Percentiles rank a stretch among this genome's conserved stretches.
Conservation (phyloP, 2,113 vertebrate genomes). For the Plestiodon gilberti region DNA sequence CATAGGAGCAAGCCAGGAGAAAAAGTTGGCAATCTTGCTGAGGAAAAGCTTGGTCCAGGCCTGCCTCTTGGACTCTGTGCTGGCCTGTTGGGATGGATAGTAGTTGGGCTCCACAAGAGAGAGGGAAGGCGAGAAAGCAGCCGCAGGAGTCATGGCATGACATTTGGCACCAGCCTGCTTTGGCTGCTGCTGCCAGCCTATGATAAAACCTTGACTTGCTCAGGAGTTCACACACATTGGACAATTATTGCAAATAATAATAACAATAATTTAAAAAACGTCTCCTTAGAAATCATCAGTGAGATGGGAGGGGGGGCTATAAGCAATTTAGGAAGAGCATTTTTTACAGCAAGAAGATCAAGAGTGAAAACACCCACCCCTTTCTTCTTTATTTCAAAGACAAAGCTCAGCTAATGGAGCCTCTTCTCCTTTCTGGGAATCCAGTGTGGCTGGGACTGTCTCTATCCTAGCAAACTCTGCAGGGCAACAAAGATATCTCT, state of each 20-base stretch:
- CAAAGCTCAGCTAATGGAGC: constrained; percentile 24
- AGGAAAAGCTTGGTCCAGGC: not conserved
- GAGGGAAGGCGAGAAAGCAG: too few species aligned
- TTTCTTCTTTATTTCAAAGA: not conserved
- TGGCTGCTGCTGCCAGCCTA: not conserved
- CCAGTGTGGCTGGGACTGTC: not conserved
- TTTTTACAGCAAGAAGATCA: not conserved
- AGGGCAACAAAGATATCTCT: constrained; percentile 78
- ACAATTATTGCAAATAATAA: too few species aligned
- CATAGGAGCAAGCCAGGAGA: not conserved
- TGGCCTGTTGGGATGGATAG: too few species aligned
- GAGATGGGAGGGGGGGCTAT: not conserved
- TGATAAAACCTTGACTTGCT: too few species aligned
- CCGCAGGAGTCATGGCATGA: not conserved
- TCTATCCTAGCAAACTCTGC: constrained; percentile 63
- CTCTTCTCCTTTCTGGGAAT: constrained; percentile 40
- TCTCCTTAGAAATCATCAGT: not conserved
- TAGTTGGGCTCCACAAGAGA: too few species aligned
- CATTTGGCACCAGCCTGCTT: not conserved
- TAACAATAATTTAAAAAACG: not conserved
- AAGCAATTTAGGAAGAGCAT: not conserved
- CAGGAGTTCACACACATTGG: too few species aligned
- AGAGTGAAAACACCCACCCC: not conserved
- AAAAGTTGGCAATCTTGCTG: not conserved
- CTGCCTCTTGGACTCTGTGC: not conserved